These are phyloP conservation scores for Parapristionchus giblindavisi DNA, from an alignment of 2,888 invertebrate species.

Conservation along the genomic window DNA sequence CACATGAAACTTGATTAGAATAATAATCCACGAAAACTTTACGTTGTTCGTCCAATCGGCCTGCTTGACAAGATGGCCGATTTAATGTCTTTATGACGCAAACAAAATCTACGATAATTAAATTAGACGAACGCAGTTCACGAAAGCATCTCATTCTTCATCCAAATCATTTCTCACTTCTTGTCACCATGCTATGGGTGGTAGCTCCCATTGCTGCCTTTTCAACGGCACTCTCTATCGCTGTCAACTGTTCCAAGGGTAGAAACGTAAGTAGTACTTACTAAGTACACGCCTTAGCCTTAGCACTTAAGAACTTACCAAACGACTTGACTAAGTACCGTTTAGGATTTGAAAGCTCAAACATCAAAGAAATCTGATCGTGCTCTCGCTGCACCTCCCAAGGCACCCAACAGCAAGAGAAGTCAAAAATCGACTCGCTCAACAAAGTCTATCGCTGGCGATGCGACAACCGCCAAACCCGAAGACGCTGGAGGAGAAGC, in stretches of 20 bases:
- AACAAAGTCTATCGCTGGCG: background rate
- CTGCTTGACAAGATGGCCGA: too few relatives aligned
- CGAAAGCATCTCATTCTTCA: too few relatives aligned
- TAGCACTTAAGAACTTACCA: too few relatives aligned
- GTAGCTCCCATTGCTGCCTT: conserved; percentile 2
- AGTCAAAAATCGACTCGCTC: conserved; percentile 17
- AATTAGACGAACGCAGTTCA: too few relatives aligned
- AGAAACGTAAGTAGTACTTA: conserved; percentile 4
- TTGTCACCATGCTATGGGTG: conserved; percentile 17
- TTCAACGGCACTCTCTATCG: background rate
- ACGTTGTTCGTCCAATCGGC: too few relatives aligned
- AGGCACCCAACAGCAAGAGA: background rate
- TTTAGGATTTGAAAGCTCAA: conserved; percentile 9
- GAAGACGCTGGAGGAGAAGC: background rate
- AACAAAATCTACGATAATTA: too few relatives aligned
- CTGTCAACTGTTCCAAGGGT: conserved; percentile 19
- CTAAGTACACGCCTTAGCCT: background rate
- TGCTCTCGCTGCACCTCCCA: background rate
- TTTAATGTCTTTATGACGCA: too few relatives aligned
- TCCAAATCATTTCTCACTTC: too few relatives aligned
- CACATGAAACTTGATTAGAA: too few relatives aligned
- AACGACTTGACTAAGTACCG: too few relatives aligned
- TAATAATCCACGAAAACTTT: too few relatives aligned
- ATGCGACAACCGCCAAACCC: background rate
- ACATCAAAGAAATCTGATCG: conserved; percentile 16